Evolutionary conservation across 2,113 vertebrate species (phyloP).

Genomic region (Erinaceus europaeus): DNA sequence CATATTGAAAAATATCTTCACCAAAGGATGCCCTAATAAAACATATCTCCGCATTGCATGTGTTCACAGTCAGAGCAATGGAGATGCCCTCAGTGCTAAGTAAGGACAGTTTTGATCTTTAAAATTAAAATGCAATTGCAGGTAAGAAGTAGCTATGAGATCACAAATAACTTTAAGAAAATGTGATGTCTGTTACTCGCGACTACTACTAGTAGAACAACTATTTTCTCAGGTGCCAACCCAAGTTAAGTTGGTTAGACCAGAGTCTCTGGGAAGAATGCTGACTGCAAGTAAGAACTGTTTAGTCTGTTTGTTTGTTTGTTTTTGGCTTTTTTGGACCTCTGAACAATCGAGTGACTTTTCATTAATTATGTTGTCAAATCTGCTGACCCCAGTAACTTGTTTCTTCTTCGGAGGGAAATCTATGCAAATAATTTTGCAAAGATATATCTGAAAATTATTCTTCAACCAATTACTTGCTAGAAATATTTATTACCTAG

Average conservation of each 20-base stretch:
- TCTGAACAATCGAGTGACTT: conserved; percentile 41
- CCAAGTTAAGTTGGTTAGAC: conserved; percentile 20
- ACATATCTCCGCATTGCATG: neutral
- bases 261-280: neutral
- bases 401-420: conserved; percentile 6
- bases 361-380: conserved; percentile 56
- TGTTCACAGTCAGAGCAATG: neutral
- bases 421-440: too few species aligned
- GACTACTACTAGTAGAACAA: neutral
- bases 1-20: neutral
- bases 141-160: neutral
- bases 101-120: neutral
- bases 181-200: neutral
- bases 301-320: too few species aligned
- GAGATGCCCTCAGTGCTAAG: neutral
- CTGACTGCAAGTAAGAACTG: neutral
- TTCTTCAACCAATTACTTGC: conserved; percentile 35
- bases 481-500: conserved; percentile 51
- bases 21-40: neutral
- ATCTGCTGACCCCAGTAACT: neutral
- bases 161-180: neutral
- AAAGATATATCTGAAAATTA: conserved; percentile 25
- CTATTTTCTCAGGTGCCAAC: neutral
- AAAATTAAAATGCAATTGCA: neutral
- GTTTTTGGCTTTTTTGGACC: neutral